Evolutionary conservation across 2,797 vertebrate species (phyloP), one percentile per base, ranked within the genome.

Genomic region (Garrulus glandarius): DNA sequence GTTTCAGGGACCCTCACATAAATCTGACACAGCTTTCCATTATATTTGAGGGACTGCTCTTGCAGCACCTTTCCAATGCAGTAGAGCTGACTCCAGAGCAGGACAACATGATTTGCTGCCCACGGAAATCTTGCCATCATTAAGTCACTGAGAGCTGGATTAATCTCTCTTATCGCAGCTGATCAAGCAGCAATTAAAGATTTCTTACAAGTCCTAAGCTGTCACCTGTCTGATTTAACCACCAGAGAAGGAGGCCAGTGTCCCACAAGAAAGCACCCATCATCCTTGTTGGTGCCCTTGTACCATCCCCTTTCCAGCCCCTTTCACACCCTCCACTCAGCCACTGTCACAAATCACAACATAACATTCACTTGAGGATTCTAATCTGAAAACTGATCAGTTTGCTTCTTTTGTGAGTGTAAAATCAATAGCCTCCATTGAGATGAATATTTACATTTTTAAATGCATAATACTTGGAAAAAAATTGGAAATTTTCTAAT

Each of bases 21-120:
- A 93, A 95, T 87, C 88, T 96, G 90, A 84, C 64, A 89, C 15
- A 80, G 24, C 7, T 64, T 89, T 64, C 78, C 74, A 79, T 72
- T 79, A 90, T 50, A 70, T 74, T 64, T 91, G 71, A 92, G 72
- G 43, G 22, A 87, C 39, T 89, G 78, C n/a, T 89, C 56, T 49
- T 77, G 71, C 44, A 89, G 29, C 22, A 6, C 52, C 55, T 94
- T 86, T 74, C 37, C 60, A 74, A 23, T 32, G 61, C 50, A 63
- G 22, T 4, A 24, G 41, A 77, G 55, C 74, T 4, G 17, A 24
- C 71, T 96, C 20, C 74, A 70, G 75, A 87, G 60, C 24, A 70
- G 46, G n/a, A 69, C 30, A 67, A 93, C 18, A 49, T 83, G 68
- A 87, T 93, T 95, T 93, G 57, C 61, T 80, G 52, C 36, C 47